Conservation (phyloP, 2,888 invertebrate species). For the Eristalinus sepulchralis region DNA sequence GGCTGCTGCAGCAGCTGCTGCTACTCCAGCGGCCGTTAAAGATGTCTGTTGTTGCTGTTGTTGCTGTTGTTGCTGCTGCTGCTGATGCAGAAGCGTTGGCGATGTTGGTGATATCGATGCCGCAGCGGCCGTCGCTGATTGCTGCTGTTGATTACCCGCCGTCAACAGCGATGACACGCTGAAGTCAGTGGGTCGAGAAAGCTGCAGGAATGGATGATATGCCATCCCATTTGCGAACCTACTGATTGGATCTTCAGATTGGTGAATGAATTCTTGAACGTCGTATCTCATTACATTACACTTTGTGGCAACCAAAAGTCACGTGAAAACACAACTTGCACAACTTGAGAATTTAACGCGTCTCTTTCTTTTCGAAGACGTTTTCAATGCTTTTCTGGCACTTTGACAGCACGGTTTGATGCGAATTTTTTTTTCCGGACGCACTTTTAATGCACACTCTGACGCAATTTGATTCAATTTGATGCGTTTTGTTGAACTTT, state of each 20-base stretch:
- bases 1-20: conserved; percentile 8
- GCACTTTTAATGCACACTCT: background rate
- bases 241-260: conserved; percentile 82
- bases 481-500: conserved; percentile 9
- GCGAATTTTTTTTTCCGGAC: too few relatives aligned
- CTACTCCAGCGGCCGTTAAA: conserved; percentile 54
- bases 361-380: background rate
- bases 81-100: conserved; percentile 78
- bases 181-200: conserved; percentile 95
- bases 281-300: conserved; percentile 82
- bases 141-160: conserved; percentile 83
- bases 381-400: background rate
- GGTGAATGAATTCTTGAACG: conserved; percentile 82
- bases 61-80: conserved; percentile 73
- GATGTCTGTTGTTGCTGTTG: conserved; percentile 73
- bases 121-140: conserved; percentile 70
- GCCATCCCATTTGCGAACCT: conserved; percentile 85
- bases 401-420: background rate
- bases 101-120: conserved; percentile 75
- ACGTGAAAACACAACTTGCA: conserved; percentile 43
- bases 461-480: conserved; percentile 39
- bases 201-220: conserved; percentile 93
- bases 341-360: conserved; percentile 39
- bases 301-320: conserved; percentile 73
- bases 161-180: conserved; percentile 95